Evolutionary conservation across 2,797 vertebrate genomes (phyloP), one percentile per base, ranked within the genome.

Genomic region (Rhabdophis nuchalis): DNA sequence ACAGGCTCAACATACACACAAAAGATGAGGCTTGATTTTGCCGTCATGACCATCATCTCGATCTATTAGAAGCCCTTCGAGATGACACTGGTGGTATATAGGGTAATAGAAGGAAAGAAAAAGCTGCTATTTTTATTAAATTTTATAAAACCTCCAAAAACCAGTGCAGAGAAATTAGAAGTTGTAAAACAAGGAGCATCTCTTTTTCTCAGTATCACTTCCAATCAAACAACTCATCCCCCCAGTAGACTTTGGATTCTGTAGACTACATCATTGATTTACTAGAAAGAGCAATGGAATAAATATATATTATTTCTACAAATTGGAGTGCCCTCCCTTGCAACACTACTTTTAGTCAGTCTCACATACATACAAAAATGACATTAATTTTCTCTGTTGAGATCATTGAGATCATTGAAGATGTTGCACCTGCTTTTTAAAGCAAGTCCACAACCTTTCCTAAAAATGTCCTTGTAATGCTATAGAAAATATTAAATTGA

Each of bases 401-500:
- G 92, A 90, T 64, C 57, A 90, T 61, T 57, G 36, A 90, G 88
- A 53, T 36, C 36, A 82, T 46, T 82, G 41, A 86, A 53, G 27
- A 88, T 86, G 60, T 2, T n/a, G 20, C 54, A 58, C 36, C 56
- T 91, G 85, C 29, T 89, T 57, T 92, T 46, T 94, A 93, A 95
- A 94, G 20, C 86, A 95, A 91, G 85, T 77, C 60, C 29, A 53
- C 56, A 93, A 86, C 56, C 89, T 60, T 72, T 60, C 4, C 41
- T 87, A 82, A 72, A 41, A 20, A 68, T 50, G 88, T 85, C 0
- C 0, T 23, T 46, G 85, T 91, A 85, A 92, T 4, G 52, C 85
- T 60, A 93, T 90, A 88, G 85, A 95, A 96, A 93, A 87, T 3
- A 25, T 86, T 91, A 41, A 88, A 87, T 87, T 94, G 92, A 93